phyloP scores from a whole-genome alignment of 2,113 vertebrate genomes.

The Tapirus terrestris region DNA sequence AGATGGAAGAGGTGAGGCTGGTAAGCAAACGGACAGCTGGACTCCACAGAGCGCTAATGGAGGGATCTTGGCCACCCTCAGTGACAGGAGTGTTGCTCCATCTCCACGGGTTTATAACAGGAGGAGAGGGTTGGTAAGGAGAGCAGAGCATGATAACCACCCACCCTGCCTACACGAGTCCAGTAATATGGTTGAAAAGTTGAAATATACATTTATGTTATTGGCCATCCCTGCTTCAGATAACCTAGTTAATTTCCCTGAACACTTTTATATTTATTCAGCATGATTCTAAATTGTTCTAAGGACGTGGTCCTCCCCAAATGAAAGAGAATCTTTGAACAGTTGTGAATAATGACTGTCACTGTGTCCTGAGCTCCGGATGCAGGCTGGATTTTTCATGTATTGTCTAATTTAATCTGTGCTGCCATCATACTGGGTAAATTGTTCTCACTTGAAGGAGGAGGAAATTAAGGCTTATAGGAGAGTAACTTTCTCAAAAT shows the following conservation, averaged over 20 bases:
- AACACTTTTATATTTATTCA: neutral
- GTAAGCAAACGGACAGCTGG: conserved; percentile 65
- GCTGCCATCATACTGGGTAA: accelerated
- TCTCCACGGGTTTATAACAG: conserved; percentile 25
- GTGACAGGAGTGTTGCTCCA: neutral
- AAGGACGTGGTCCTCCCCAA: neutral
- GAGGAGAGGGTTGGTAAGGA: accelerated
- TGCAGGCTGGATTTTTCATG: neutral
- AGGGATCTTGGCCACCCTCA: neutral
- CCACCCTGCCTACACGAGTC: accelerated
- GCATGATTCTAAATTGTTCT: neutral
- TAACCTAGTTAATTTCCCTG: neutral
- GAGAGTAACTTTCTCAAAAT: neutral
- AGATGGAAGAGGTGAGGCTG: conserved; percentile 45
- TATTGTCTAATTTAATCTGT: neutral
- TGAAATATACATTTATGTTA: neutral
- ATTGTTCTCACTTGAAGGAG: neutral
- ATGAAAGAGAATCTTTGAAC: neutral
- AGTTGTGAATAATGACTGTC: neutral
- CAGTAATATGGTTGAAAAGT: accelerated
- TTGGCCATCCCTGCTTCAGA: neutral
- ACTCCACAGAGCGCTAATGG: conserved; percentile 59
- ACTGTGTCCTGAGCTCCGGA: neutral
- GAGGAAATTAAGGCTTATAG: neutral
- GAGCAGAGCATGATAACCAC: accelerated